phyloP scores from a whole-genome alignment of 2,797 vertebrate genomes.

The Trichosurus vulpecula region DNA sequence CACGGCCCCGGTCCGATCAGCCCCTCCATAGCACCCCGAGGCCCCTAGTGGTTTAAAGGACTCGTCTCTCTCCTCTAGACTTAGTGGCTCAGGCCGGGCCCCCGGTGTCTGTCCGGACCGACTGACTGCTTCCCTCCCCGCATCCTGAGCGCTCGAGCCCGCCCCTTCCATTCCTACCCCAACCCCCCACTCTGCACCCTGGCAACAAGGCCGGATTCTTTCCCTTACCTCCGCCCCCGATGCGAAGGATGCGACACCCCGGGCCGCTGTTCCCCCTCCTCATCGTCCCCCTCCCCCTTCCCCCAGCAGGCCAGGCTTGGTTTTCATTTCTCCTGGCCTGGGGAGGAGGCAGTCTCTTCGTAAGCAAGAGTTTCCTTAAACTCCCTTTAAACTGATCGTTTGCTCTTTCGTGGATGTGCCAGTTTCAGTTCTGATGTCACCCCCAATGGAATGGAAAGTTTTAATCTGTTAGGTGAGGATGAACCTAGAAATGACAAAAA shows the following conservation, averaged over 20 bases:
- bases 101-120: background rate
- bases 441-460: background rate
- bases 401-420: background rate
- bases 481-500: background rate
- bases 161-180: background rate
- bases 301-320: background rate
- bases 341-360: background rate
- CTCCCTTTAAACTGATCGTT: background rate
- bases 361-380: background rate
- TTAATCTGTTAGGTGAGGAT: background rate
- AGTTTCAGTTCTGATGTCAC: constrained; percentile 27
- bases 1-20: background rate
- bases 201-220: background rate
- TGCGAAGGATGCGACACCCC: background rate
- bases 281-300: background rate
- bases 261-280: background rate
- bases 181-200: background rate
- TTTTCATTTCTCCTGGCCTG: background rate
- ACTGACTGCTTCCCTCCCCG: background rate
- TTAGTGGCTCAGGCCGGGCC: background rate
- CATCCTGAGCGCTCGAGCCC: background rate
- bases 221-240: background rate
- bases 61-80: background rate
- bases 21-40: background rate
- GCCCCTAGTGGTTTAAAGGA: background rate